These are phyloP conservation scores for Philopotamus ludificatus DNA, from an alignment of 1,140 invertebrate species.

Conservation along the genomic window DNA sequence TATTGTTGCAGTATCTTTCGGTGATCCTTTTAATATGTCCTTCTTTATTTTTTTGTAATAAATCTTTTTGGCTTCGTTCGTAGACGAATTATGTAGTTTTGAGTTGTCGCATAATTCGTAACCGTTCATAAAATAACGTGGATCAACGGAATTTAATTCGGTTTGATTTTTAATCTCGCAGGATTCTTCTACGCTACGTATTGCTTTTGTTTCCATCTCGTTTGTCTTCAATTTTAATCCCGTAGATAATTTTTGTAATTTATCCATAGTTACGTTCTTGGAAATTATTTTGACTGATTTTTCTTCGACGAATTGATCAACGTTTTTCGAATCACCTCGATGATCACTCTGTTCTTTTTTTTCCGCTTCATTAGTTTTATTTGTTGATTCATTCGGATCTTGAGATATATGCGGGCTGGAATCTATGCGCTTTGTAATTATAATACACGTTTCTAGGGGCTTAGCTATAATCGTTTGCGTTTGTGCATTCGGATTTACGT, in stretches of 20 bases:
- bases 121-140: not conserved
- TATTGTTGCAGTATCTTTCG: constrained; percentile 32
- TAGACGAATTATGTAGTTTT: not conserved
- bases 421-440: constrained; percentile 34
- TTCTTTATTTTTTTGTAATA: constrained; percentile 29
- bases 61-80: not conserved
- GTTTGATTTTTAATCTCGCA: constrained; percentile 4
- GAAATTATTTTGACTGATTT: not conserved
- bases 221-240: constrained; percentile 34
- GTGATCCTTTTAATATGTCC: constrained; percentile 22
- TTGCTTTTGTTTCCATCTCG: constrained; percentile 20
- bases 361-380: not conserved
- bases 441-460: constrained; percentile 35
- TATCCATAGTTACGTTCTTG: constrained; percentile 33
- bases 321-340: not conserved
- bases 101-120: constrained; percentile 6
- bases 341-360: constrained; percentile 18
- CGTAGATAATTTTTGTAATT: constrained; percentile 37
- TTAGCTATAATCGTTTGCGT: constrained; percentile 18
- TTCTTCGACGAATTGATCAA: not conserved
- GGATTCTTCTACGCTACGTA: not conserved
- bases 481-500: constrained; percentile 7
- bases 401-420: not conserved
- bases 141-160: constrained; percentile 21
- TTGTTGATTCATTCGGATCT: not conserved